phyloP scores from a whole-genome alignment of 35 echinoderm and acorn worm genomes.

The Nesometra sesokonis region DNA sequence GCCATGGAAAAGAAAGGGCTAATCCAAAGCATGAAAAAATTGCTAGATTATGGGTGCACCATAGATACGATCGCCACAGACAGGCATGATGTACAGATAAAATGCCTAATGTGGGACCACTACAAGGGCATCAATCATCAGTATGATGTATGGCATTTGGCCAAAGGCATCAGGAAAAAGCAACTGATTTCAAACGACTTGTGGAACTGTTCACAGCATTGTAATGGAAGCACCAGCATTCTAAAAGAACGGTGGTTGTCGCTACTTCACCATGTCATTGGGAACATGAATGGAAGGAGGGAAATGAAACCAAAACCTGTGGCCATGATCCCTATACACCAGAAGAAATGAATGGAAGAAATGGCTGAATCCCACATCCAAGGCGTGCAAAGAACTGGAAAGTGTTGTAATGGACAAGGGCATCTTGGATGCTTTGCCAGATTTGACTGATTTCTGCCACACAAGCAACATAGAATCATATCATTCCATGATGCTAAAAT shows the following conservation, averaged over 20 bases:
- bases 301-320: background rate
- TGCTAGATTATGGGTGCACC: background rate
- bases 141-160: constrained; percentile 35
- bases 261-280: background rate
- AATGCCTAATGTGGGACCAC: constrained; percentile 3
- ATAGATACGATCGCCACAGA: constrained; percentile 16
- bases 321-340: background rate
- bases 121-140: constrained; percentile 28
- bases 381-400: background rate
- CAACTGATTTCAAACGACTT: constrained; percentile 19
- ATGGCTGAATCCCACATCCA: background rate
- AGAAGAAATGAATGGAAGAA: background rate
- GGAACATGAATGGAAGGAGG: background rate
- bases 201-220: constrained; percentile 16
- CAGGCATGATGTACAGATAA: constrained; percentile 28
- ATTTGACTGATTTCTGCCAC: background rate
- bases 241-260: background rate
- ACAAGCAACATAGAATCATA: constrained; percentile 3
- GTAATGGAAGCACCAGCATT: background rate
- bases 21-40: background rate
- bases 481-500: background rate
- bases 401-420: background rate
- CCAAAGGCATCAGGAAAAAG: constrained; percentile 10
- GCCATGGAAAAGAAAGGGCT: constrained; percentile 43
- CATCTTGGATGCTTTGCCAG: background rate